Conservation (phyloP, 2,888 invertebrate genomes). For the Sarcophaga caerulescens region DNA sequence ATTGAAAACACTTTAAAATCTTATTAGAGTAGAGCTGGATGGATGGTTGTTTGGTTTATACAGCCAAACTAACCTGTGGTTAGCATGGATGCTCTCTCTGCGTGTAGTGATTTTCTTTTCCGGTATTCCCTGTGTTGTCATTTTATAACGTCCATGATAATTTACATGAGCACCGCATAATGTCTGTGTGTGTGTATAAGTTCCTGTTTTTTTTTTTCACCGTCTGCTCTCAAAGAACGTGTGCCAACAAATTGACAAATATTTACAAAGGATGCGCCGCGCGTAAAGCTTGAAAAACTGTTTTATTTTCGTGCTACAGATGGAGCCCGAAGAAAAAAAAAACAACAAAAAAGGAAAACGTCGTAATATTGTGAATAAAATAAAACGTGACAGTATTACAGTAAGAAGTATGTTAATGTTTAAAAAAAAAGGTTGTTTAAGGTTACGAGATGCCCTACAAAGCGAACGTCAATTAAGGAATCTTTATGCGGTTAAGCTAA, state of each 20-base stretch:
- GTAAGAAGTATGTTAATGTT: constrained; percentile 16
- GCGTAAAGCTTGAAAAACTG: constrained; percentile 19
- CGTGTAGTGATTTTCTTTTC: not conserved
- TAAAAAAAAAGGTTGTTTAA: not conserved
- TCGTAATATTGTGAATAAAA: constrained; percentile 46
- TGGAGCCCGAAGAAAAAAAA: not conserved
- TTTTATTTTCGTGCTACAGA: not conserved
- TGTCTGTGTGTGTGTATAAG: constrained; percentile 39
- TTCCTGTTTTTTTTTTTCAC: not conserved
- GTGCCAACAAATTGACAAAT: constrained; percentile 79
- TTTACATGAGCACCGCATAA: constrained; percentile 60
- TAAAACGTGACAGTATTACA: constrained; percentile 63
- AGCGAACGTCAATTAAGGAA: too few relatives aligned
- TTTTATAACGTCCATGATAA: constrained; percentile 60
- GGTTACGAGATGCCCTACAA: not conserved
- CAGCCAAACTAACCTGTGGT: not conserved
- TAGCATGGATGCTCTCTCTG: not conserved
- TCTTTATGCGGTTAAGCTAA: not conserved
- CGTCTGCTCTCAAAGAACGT: constrained; percentile 70
- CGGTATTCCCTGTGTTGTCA: constrained; percentile 24
- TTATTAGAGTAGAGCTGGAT: not conserved
- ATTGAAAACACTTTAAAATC: constrained; percentile 53
- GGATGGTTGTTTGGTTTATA: constrained; percentile 4
- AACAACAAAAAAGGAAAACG: constrained; percentile 12
- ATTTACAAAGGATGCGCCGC: constrained; percentile 76